phyloP scores from a whole-genome alignment of 2,113 vertebrate species.

The Hemibates koningsi region DNA sequence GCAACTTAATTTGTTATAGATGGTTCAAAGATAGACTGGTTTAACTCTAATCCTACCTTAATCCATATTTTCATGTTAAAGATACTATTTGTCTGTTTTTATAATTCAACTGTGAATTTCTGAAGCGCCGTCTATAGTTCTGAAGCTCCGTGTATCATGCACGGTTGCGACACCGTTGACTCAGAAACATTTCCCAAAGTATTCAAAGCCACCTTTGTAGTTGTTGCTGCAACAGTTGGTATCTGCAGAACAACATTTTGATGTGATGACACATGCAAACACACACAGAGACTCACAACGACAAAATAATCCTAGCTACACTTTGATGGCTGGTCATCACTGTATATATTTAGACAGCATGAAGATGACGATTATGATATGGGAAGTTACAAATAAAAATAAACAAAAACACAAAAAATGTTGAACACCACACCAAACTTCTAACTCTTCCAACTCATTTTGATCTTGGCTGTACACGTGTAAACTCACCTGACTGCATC shows the following conservation, averaged over 20 bases:
- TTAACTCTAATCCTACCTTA: background rate
- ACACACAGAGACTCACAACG: background rate
- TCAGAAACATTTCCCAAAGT: background rate
- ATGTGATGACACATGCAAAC: background rate
- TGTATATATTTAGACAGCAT: background rate
- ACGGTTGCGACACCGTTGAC: background rate
- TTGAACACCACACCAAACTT: background rate
- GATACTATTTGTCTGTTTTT: background rate
- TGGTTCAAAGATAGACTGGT: background rate
- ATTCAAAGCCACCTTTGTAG: background rate
- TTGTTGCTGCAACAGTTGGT: background rate
- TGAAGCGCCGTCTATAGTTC: background rate
- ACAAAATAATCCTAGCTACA: background rate
- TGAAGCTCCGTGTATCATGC: background rate
- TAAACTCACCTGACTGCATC: background rate
- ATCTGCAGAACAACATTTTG: background rate
- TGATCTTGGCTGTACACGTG: background rate
- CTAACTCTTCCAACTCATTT: background rate
- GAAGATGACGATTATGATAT: background rate
- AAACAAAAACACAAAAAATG: background rate
- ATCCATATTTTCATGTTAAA: background rate
- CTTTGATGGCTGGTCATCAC: background rate
- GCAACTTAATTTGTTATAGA: background rate
- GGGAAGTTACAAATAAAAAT: background rate
- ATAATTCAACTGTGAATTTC: background rate